Conservation (phyloP, 1,140 invertebrate species). For the Bombus soroeensis region DNA sequence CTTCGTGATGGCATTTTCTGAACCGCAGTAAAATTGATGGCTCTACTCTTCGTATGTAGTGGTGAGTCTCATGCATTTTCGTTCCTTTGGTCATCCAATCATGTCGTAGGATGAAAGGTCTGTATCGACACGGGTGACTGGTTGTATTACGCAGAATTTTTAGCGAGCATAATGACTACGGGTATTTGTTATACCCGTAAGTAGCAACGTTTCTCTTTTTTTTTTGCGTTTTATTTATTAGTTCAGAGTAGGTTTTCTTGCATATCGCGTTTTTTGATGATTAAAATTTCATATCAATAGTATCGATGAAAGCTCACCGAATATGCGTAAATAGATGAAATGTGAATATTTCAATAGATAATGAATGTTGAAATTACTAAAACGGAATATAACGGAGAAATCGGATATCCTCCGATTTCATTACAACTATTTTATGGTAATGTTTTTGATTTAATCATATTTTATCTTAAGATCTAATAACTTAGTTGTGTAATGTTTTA, state of each 20-base stretch:
- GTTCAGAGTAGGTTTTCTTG: neutral
- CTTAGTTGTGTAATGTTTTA: too few relatives aligned
- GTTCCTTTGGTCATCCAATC: neutral
- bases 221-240: neutral
- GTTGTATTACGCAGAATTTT: neutral
- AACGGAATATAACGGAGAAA: too few relatives aligned
- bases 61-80: neutral
- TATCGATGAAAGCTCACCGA: too few relatives aligned
- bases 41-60: neutral
- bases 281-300: neutral
- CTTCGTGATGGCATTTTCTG: too few relatives aligned
- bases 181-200: neutral
- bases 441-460: too few relatives aligned
- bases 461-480: too few relatives aligned
- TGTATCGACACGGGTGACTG: neutral
- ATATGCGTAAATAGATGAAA: too few relatives aligned
- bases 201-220: neutral
- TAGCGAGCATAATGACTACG: neutral
- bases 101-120: neutral
- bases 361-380: too few relatives aligned
- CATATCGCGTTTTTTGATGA: neutral
- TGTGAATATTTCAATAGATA: too few relatives aligned
- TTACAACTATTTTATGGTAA: too few relatives aligned
- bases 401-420: too few relatives aligned
- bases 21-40: neutral